A percentile compares a stretch with the other conserved stretches of the same genome.
These are phyloP conservation scores for Neuroterus valhalla DNA, from an alignment of 1,140 invertebrate genomes.

Conservation along the genomic window DNA sequence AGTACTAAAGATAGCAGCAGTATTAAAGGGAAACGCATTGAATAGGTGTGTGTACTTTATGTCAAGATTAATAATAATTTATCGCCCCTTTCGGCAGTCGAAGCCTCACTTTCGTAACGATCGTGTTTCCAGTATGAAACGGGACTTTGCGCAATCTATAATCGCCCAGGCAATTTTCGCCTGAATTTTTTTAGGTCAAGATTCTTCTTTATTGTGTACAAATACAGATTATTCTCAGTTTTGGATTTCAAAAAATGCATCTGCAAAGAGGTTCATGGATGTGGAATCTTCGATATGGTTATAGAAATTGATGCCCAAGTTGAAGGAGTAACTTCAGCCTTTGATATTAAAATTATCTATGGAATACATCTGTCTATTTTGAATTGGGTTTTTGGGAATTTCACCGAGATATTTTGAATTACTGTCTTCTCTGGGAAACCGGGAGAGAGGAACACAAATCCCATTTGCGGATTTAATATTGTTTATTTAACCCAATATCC, in stretches of 20 bases:
- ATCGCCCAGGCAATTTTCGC: background rate
- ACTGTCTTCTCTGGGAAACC: background rate
- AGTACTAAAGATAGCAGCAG: background rate
- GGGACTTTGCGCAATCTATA: background rate
- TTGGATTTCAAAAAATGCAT: too few species aligned
- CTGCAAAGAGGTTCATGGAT: too few species aligned
- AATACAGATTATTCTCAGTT: too few species aligned
- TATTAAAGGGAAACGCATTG: background rate
- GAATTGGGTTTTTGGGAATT: background rate
- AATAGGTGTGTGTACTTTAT: background rate
- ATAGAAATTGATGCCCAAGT: too few species aligned
- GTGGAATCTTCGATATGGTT: too few species aligned
- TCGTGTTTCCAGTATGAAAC: background rate
- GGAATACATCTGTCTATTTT: too few species aligned
- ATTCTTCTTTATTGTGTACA: background rate
- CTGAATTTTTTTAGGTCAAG: background rate
- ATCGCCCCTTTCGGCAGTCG: background rate
- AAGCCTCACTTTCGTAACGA: background rate
- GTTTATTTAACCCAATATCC: conserved; percentile 73
- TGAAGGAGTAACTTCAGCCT: too few species aligned
- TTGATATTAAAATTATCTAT: too few species aligned
- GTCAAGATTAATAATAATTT: conserved; percentile 21
- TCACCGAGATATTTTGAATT: background rate
- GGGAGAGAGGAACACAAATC: conserved; percentile 36
- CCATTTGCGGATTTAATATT: conserved; percentile 68